Conservation (phyloP, 2,797 vertebrate species). For the Gobionotothen gibberifrons region DNA sequence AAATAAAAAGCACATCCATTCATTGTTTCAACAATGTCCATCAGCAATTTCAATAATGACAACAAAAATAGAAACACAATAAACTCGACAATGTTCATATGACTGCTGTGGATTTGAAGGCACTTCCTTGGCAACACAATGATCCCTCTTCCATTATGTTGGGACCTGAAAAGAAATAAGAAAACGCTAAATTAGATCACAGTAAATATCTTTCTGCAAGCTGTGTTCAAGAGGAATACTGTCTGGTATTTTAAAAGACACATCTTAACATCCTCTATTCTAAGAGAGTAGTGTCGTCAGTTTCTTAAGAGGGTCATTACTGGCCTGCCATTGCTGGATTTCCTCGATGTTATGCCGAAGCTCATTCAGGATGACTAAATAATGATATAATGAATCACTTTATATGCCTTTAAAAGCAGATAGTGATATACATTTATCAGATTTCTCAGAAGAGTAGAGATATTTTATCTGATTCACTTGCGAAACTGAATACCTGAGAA, state of each 20-base stretch:
- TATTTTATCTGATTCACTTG: conserved; percentile 70
- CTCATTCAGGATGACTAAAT: conserved; percentile 51
- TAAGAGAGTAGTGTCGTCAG: conserved; percentile 35
- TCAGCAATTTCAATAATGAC: conserved; percentile 62
- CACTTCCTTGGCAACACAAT: conserved; percentile 84
- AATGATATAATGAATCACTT: conserved; percentile 67
- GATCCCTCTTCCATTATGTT: conserved; percentile 73
- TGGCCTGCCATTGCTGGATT: conserved; percentile 23
- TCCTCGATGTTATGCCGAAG: conserved; percentile 32
- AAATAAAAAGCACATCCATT: conserved; percentile 64
- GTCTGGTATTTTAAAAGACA: conserved; percentile 16
- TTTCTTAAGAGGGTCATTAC: conserved; percentile 54
- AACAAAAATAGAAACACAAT: conserved; percentile 65
- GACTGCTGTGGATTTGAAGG: conserved; percentile 83
- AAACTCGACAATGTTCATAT: conserved; percentile 70
- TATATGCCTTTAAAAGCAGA: conserved; percentile 35
- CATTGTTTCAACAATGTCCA: conserved; percentile 41
- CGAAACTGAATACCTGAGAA: conserved; percentile 61
- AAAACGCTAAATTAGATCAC: conserved; percentile 9
- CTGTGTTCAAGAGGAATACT: neutral
- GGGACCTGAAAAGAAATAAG: conserved; percentile 66
- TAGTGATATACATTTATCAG: conserved; percentile 56
- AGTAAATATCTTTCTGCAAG: conserved; percentile 6
- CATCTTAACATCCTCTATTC: conserved; percentile 16
- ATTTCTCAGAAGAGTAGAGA: conserved; percentile 53